phyloP scores from a whole-genome alignment of 2,888 invertebrate species.

The Trimorus sp. region DNA sequence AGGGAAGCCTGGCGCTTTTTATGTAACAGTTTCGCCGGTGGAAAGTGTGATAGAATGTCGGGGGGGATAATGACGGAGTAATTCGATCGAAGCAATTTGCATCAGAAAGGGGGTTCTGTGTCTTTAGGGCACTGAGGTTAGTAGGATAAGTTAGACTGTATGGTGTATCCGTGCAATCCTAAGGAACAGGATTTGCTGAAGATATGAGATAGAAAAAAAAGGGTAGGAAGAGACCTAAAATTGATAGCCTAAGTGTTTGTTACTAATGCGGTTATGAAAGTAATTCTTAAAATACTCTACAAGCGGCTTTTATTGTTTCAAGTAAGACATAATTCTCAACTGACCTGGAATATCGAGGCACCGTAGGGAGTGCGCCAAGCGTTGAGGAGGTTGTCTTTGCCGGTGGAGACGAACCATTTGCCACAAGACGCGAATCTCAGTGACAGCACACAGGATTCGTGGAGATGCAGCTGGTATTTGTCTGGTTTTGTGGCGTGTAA shows the following conservation, averaged over 20 bases:
- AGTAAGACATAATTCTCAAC: too few relatives aligned
- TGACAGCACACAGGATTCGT: slow-evolving; percentile 97
- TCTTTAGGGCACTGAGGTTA: too few relatives aligned
- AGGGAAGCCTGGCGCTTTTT: slow-evolving; percentile 28
- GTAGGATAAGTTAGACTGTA: too few relatives aligned
- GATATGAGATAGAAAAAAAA: too few relatives aligned
- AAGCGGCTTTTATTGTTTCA: too few relatives aligned
- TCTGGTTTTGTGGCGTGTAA: slow-evolving; percentile 93
- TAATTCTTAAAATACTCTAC: too few relatives aligned
- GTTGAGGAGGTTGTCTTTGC: slow-evolving; percentile 96
- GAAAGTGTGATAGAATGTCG: not conserved
- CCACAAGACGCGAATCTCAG: slow-evolving; percentile 96
- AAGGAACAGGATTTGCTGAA: too few relatives aligned
- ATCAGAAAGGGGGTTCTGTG: not conserved
- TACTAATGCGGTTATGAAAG: too few relatives aligned
- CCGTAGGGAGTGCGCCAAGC: slow-evolving; percentile 98
- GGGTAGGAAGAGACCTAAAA: too few relatives aligned
- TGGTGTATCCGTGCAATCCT: too few relatives aligned
- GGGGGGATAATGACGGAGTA: not conserved
- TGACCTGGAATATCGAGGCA: slow-evolving; percentile 84
- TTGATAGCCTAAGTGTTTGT: not conserved
- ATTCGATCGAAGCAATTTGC: not conserved
- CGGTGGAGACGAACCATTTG: slow-evolving; percentile 98
- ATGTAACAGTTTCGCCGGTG: slow-evolving; percentile 17
- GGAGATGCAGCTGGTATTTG: slow-evolving; percentile 97